phyloP scores from a whole-genome alignment of 2,113 vertebrate genomes.

The Onychostoma macrolepis region DNA sequence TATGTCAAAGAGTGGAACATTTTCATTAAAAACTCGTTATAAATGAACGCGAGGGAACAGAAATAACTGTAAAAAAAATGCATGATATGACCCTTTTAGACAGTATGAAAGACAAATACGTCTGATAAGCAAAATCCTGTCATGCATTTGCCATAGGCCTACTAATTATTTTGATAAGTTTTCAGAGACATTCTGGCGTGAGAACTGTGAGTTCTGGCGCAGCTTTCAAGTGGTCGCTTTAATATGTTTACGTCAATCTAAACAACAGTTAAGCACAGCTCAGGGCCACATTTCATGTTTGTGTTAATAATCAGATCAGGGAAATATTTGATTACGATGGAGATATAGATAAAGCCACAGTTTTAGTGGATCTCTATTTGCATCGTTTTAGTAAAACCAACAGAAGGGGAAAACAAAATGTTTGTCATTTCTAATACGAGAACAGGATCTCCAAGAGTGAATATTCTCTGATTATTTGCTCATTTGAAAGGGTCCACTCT shows the following conservation, averaged over 20 bases:
- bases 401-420: background rate
- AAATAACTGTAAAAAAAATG: background rate
- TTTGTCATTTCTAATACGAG: background rate
- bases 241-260: conserved; percentile 55
- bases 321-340: background rate
- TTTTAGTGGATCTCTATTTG: background rate
- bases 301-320: conserved; percentile 34
- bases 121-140: background rate
- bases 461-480: conserved; percentile 10
- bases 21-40: background rate
- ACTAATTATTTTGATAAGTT: conserved; percentile 51
- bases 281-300: conserved; percentile 5
- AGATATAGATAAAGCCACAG: background rate
- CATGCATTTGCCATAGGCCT: conserved; percentile 1
- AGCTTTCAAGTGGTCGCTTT: conserved; percentile 30
- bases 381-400: background rate
- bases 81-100: background rate
- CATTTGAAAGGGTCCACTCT: background rate
- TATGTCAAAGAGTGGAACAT: background rate
- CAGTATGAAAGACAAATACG: background rate
- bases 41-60: background rate
- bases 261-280: conserved; percentile 55
- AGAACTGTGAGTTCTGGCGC: conserved; percentile 71
- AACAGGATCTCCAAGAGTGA: conserved; percentile 2
- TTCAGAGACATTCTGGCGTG: conserved; percentile 66